Percentiles rank a stretch among this genome's conserved stretches.
These are phyloP conservation scores for Hydropotes inermis DNA, from an alignment of 2,113 vertebrate genomes.

Conservation along the genomic window DNA sequence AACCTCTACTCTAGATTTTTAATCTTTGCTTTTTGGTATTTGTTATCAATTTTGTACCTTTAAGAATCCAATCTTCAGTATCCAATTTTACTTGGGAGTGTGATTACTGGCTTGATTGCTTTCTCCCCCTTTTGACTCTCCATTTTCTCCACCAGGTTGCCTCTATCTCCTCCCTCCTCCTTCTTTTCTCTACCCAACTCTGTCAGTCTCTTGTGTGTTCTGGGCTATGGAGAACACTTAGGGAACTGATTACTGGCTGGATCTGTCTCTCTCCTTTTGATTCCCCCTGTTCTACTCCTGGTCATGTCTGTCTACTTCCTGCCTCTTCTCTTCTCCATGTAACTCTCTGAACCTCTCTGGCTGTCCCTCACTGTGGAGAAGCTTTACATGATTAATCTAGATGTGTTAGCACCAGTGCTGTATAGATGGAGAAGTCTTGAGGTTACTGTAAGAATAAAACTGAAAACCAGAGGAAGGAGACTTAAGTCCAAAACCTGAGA, in stretches of 20 bases:
- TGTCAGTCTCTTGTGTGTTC: not conserved
- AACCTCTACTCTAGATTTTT: not conserved
- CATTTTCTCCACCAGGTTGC: rapidly evolving
- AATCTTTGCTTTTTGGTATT: not conserved
- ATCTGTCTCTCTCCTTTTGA: not conserved
- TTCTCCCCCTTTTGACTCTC: not conserved
- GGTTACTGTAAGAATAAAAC: not conserved
- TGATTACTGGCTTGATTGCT: not conserved
- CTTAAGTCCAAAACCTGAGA: not conserved
- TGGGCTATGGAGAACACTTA: not conserved
- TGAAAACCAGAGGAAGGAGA: not conserved
- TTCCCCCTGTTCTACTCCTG: not conserved
- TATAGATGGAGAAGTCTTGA: not conserved
- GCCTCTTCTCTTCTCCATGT: not conserved
- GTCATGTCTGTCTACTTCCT: not conserved
- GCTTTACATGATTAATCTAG: not conserved
- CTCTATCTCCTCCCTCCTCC: not conserved
- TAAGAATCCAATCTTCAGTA: not conserved
- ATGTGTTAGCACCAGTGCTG: not conserved
- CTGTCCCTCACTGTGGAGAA: not conserved
- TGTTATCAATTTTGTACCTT: not conserved
- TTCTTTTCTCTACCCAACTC: not conserved
- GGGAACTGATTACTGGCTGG: not conserved
- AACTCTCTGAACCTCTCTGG: not conserved
- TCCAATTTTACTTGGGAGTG: not conserved